Evolutionary conservation across 2,113 vertebrate genomes (phyloP).

Genomic region (Aramus guarauna): DNA sequence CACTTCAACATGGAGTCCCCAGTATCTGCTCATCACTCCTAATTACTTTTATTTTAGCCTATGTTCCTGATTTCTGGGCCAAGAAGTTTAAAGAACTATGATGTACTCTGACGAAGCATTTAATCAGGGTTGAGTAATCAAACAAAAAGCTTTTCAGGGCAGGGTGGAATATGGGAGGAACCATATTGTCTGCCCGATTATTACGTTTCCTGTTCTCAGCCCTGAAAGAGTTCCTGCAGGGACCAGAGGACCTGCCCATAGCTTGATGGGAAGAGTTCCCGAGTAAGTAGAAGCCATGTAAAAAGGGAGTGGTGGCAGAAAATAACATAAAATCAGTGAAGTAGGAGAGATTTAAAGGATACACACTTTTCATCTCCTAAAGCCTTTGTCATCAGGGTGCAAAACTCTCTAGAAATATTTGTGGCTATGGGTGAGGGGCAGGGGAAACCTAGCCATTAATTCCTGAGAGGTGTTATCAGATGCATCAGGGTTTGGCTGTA

Average conservation of each 20-base stretch:
- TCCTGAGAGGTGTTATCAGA: conserved; percentile 63
- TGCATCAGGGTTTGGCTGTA: conserved; percentile 70
- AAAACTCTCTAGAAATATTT: conserved; percentile 59
- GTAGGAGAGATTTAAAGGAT: conserved; percentile 3
- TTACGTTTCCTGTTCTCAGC: conserved; percentile 49
- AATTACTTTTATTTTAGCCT: conserved; percentile 67
- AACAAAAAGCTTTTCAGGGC: conserved; percentile 63
- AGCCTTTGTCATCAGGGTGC: conserved; percentile 11
- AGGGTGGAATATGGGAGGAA: conserved; percentile 62
- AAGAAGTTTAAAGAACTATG: conserved; percentile 56
- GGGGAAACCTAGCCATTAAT: conserved; percentile 56
- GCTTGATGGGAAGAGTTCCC: conserved; percentile 28
- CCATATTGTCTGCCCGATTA: conserved; percentile 53
- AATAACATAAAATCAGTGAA: conserved; percentile 10
- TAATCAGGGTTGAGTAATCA: conserved; percentile 66
- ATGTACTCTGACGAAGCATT: conserved; percentile 51
- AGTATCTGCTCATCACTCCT: conserved; percentile 52
- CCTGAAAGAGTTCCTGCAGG: conserved; percentile 47
- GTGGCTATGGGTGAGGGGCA: conserved; percentile 36
- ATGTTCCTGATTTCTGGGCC: conserved; percentile 50
- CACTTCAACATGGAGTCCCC: conserved; percentile 39
- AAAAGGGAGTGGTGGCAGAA: conserved; percentile 31
- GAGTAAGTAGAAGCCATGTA: not conserved
- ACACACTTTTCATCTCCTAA: not conserved
- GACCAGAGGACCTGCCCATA: conserved; percentile 29